Evolutionary conservation across 2,113 vertebrate species (phyloP).

Genomic region (Anolis carolinensis): DNA sequence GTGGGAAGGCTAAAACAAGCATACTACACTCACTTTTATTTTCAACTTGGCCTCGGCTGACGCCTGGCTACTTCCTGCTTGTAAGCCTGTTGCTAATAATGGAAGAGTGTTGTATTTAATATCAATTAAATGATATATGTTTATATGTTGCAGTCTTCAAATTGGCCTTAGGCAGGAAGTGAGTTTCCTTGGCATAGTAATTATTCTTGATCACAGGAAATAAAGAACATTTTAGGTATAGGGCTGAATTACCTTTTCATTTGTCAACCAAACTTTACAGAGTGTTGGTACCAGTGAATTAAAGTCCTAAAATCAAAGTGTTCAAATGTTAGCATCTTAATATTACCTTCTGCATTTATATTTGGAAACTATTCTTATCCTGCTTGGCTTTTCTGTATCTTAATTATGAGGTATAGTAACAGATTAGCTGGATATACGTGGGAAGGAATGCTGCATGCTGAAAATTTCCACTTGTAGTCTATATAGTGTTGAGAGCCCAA

Average conservation of each 20-base stretch:
- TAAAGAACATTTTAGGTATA: not conserved
- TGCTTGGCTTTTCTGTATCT: constrained; percentile 29
- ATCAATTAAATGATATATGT: constrained; percentile 27
- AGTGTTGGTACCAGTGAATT: constrained; percentile 37
- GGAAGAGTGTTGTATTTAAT: not conserved
- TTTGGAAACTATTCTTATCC: constrained; percentile 40
- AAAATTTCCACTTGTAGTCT: constrained; percentile 31
- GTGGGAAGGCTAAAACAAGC: constrained; percentile 1
- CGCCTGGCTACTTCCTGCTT: constrained; percentile 7
- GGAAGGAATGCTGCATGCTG: constrained; percentile 17
- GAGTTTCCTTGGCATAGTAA: not conserved
- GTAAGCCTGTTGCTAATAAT: constrained; percentile 6
- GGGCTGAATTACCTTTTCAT: constrained; percentile 2
- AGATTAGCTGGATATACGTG: constrained; percentile 26
- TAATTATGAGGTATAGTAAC: constrained; percentile 42
- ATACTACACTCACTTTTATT: constrained; percentile 17
- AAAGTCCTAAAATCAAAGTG: constrained; percentile 28
- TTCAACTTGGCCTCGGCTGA: not conserved
- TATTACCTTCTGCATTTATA: constrained; percentile 16
- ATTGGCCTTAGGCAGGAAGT: constrained; percentile 10
- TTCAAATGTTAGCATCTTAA: constrained; percentile 31
- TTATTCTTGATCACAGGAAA: constrained; percentile 42
- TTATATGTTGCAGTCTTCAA: constrained; percentile 12
- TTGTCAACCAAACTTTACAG: constrained; percentile 10
- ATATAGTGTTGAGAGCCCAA: constrained; percentile 41